A percentile compares a stretch with the other conserved stretches of the same genome.
phyloP scores from a whole-genome alignment of 1,140 invertebrate species.

The Drosophila ohnishii region DNA sequence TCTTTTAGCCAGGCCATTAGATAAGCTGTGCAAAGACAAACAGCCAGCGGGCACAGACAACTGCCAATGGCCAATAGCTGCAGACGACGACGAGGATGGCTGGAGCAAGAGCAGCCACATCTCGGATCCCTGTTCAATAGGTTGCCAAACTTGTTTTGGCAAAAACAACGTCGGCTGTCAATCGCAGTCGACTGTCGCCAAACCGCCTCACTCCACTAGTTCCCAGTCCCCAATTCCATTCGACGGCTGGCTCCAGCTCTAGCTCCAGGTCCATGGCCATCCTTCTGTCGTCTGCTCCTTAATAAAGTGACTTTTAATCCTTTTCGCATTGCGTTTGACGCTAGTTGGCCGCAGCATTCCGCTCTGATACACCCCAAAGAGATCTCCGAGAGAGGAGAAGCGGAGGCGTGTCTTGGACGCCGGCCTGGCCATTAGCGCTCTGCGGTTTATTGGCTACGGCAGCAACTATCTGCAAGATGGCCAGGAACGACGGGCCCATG shows the following conservation, averaged over 20 bases:
- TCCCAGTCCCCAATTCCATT: conserved; percentile 7
- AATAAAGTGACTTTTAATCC: conserved; percentile 81
- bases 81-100: conserved; percentile 34
- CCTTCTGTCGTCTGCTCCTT: conserved; percentile 51
- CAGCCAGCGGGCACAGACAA: conserved; percentile 51
- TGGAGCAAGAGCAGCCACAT: conserved; percentile 20
- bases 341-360: conserved; percentile 57
- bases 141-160: conserved; percentile 66
- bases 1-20: conserved; percentile 73
- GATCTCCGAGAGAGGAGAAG: not conserved
- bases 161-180: conserved; percentile 57
- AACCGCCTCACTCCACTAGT: not conserved
- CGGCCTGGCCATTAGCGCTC: conserved; percentile 63
- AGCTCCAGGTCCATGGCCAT: conserved; percentile 6
- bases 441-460: conserved; percentile 76
- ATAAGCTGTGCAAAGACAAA: conserved; percentile 75
- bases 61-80: conserved; percentile 40
- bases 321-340: conserved; percentile 79
- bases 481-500: conserved; percentile 3
- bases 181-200: conserved; percentile 40
- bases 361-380: conserved; percentile 37
- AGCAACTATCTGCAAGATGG: conserved; percentile 47
- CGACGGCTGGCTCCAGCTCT: not conserved
- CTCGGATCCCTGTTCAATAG: conserved; percentile 53
- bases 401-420: not conserved